phyloP scores from a whole-genome alignment of 2,797 vertebrate genomes.

The Carduelis carduelis region DNA sequence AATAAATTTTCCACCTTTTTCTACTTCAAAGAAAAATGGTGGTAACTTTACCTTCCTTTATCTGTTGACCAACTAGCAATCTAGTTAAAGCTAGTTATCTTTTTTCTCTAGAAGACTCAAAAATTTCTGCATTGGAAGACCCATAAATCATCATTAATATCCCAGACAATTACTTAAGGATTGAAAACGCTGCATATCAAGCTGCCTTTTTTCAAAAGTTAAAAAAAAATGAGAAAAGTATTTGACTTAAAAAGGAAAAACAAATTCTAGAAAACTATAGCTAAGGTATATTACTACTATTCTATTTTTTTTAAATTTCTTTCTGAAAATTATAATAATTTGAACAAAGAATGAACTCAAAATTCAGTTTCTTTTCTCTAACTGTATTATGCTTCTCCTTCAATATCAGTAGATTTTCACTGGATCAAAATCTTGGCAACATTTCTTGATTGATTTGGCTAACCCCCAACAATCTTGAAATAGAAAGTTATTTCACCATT shows the following conservation, averaged over 20 bases:
- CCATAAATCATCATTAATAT: neutral
- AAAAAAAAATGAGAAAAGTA: neutral
- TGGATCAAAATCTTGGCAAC: neutral
- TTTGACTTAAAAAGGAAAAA: neutral
- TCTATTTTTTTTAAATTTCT: neutral
- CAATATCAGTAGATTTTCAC: neutral
- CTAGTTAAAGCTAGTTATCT: neutral
- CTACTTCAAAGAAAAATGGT: neutral
- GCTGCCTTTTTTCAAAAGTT: neutral
- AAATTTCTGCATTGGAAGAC: neutral
- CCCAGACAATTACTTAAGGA: neutral
- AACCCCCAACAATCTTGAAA: rapidly evolving
- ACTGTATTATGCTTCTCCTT: neutral
- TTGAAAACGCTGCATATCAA: neutral
- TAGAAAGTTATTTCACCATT: neutral
- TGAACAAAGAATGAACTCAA: neutral
- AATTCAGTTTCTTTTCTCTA: neutral
- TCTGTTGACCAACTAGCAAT: neutral
- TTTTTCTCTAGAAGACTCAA: neutral
- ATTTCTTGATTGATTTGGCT: neutral
- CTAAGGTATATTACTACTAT: neutral
- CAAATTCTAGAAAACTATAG: neutral
- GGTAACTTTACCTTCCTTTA: neutral
- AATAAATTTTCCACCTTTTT: neutral
- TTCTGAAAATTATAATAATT: neutral